Evolutionary conservation across 2,797 vertebrate genomes (phyloP).

Genomic region (Phrynocephalus guinanensis): DNA sequence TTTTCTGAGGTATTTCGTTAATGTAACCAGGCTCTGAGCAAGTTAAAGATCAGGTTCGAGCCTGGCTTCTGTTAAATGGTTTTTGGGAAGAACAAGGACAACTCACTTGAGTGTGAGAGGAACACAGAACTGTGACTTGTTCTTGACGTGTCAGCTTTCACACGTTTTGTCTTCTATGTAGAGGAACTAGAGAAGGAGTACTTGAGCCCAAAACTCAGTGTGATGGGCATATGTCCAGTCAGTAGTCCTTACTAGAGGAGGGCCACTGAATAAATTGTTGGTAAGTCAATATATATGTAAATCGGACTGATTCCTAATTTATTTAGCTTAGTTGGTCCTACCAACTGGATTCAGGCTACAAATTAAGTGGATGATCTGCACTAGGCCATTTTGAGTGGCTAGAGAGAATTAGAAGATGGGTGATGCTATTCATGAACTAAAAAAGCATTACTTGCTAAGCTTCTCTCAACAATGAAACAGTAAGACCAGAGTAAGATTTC

Average conservation of each 20-base stretch:
- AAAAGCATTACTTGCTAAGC: background rate
- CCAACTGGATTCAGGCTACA: no score
- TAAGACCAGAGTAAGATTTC: background rate
- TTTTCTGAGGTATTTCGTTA: no score
- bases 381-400: background rate
- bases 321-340: no score
- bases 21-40: no score
- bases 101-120: background rate
- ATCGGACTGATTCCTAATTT: no score
- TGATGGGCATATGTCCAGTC: no score
- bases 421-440: background rate
- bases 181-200: background rate
- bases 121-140: background rate
- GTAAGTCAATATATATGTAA: no score
- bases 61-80: background rate
- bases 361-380: background rate
- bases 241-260: no score
- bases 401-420: background rate
- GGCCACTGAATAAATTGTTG: no score
- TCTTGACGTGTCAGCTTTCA: background rate
- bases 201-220: background rate
- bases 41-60: background rate
- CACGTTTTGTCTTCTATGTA: background rate
- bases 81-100: background rate
- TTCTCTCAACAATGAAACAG: background rate